These are phyloP conservation scores for Diplolepis rosae DNA, from an alignment of 2,888 invertebrate genomes.

Conservation along the genomic window DNA sequence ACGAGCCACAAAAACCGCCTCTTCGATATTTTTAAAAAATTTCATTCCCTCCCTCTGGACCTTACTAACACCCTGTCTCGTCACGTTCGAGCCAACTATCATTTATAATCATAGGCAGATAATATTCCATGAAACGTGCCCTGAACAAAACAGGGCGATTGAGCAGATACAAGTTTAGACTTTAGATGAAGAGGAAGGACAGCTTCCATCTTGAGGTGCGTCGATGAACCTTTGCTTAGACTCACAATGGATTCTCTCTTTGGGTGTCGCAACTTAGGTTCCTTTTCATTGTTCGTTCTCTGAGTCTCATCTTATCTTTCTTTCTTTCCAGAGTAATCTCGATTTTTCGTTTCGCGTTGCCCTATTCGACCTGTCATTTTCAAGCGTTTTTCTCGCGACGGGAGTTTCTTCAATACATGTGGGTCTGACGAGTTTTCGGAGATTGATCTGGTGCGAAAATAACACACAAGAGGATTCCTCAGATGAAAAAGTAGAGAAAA, in stretches of 20 bases:
- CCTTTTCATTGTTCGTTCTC: constrained; percentile 34
- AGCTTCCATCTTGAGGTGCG: constrained; percentile 13
- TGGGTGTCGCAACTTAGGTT: constrained; percentile 35
- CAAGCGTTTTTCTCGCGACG: neutral
- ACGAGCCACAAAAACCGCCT: constrained; percentile 58
- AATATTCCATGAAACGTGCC: constrained; percentile 13
- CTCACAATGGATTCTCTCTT: constrained; percentile 25
- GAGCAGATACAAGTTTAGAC: constrained; percentile 1
- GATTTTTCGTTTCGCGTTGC: neutral
- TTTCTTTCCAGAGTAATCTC: constrained; percentile 32
- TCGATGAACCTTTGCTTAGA: constrained; percentile 31
- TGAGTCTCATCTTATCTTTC: constrained; percentile 29
- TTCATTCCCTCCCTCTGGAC: constrained; percentile 32
- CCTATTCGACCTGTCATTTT: neutral
- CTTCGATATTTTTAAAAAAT: constrained; percentile 37
- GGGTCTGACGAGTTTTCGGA: neutral
- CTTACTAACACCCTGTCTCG: constrained; percentile 33
- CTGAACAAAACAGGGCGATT: constrained; percentile 34
- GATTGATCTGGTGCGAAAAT: constrained; percentile 12
- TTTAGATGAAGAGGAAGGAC: constrained; percentile 7
- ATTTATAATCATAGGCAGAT: constrained; percentile 38
- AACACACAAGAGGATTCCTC: neutral
- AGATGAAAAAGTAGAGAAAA: neutral
- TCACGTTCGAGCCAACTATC: constrained; percentile 31
- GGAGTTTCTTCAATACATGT: neutral